Evolutionary conservation across 30 jellyfish, hydroid and myxozoan species (phyloP).

Genomic region (Haliclystus octoradiatus): DNA sequence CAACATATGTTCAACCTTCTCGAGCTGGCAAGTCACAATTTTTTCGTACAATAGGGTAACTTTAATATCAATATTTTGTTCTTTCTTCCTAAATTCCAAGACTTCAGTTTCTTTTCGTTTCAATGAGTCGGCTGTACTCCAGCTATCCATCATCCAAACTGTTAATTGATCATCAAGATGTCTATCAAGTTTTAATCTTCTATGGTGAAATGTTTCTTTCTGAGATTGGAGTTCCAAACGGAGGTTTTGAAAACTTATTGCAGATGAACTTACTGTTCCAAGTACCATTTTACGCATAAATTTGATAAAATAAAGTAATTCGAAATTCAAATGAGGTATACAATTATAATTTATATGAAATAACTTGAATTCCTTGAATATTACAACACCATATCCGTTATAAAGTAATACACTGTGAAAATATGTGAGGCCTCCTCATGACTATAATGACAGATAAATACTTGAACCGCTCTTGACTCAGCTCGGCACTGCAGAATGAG

Average conservation of each 20-base stretch:
- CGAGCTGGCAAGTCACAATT: conserved; percentile 11
- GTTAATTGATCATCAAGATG: conserved; percentile 36
- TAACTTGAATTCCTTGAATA: too few species aligned
- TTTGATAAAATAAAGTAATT: too few species aligned
- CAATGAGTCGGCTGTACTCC: conserved; percentile 67
- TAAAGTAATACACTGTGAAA: too few species aligned
- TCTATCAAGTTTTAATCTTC: background rate
- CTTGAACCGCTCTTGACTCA: too few species aligned
- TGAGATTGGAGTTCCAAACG: background rate
- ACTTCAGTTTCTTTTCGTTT: conserved; percentile 34
- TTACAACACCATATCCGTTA: too few species aligned
- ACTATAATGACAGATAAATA: too few species aligned
- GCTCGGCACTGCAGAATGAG: too few species aligned
- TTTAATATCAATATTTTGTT: conserved; percentile 13
- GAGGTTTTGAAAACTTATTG: background rate
- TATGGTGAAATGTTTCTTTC: background rate
- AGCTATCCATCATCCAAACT: conserved; percentile 84
- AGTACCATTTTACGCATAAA: too few species aligned
- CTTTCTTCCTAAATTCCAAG: conserved; percentile 5
- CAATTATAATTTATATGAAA: too few species aligned
- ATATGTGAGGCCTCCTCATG: too few species aligned
- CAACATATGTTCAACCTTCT: conserved; percentile 10
- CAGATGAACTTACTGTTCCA: too few species aligned
- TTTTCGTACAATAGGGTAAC: conserved; percentile 25
- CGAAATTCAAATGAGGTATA: too few species aligned